Conservation (phyloP, 2,113 vertebrate species). For the Epinephelus moara region DNA sequence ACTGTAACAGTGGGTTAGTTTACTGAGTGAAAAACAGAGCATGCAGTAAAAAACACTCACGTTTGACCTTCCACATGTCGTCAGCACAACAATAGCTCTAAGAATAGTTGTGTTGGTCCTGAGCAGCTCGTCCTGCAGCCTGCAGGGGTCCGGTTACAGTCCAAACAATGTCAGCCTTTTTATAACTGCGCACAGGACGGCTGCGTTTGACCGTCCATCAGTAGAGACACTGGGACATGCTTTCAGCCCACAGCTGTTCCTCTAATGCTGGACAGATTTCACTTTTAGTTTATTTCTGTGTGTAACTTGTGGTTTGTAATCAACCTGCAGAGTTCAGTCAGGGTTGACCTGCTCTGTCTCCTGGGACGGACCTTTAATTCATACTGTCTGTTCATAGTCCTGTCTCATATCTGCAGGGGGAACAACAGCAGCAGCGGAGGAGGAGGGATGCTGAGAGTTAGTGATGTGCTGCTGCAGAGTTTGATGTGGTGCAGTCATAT, state of each 20-base stretch:
- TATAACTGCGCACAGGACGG: constrained; percentile 34
- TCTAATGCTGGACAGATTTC: background rate
- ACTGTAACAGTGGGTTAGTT: background rate
- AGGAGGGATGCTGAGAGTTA: too few species aligned
- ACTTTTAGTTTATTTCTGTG: too few species aligned
- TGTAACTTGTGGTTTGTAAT: too few species aligned
- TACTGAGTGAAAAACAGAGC: background rate
- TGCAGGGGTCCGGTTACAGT: constrained; percentile 71
- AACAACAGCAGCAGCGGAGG: too few species aligned
- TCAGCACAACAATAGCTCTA: constrained; percentile 61
- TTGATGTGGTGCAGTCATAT: too few species aligned
- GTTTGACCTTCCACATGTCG: constrained; percentile 80
- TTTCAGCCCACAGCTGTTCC: background rate
- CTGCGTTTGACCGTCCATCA: background rate
- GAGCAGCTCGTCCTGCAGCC: constrained; percentile 34
- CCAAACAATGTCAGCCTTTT: constrained; percentile 65
- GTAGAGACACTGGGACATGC: background rate
- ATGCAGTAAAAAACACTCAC: constrained; percentile 72
- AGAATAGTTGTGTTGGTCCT: constrained; percentile 58
- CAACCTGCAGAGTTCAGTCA: too few species aligned
- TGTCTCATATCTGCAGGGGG: too few species aligned
- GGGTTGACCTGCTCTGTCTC: too few species aligned
- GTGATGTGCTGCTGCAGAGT: too few species aligned
- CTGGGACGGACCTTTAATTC: too few species aligned
- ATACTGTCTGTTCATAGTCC: too few species aligned